Percentiles rank a stretch among this genome's conserved stretches.
Evolutionary conservation across 2,888 invertebrate species (phyloP).

Genomic region (Eledone cirrhosa): DNA sequence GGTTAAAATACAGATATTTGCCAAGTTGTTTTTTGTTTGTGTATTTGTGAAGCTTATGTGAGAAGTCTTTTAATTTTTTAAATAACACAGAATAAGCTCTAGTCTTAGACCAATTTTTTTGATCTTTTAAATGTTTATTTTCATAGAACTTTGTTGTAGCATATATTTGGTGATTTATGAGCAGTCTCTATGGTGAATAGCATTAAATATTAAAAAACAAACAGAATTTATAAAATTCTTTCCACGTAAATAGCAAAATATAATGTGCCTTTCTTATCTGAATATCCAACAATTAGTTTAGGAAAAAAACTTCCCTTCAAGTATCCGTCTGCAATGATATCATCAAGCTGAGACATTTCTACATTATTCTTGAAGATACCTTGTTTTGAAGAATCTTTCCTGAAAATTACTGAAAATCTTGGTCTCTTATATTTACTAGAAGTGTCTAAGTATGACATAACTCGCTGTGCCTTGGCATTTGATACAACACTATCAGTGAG

Average conservation of each 20-base stretch:
- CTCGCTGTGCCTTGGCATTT: constrained; percentile 44
- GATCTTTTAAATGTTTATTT: too few relatives aligned
- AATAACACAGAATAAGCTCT: too few relatives aligned
- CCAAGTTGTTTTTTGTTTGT: too few relatives aligned
- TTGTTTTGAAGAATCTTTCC: constrained; percentile 42
- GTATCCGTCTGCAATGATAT: constrained; percentile 36
- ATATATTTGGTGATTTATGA: too few relatives aligned
- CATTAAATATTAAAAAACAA: too few relatives aligned
- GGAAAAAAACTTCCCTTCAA: constrained; percentile 50
- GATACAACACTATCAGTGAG: constrained; percentile 45
- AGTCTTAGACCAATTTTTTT: too few relatives aligned
- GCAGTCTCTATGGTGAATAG: too few relatives aligned
- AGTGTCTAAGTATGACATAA: constrained; percentile 54
- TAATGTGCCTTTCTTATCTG: constrained; percentile 38
- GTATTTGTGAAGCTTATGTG: too few relatives aligned
- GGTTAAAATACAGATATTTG: too few relatives aligned
- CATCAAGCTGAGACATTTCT: constrained; percentile 39
- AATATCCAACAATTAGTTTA: constrained; percentile 52
- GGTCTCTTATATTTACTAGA: constrained; percentile 50
- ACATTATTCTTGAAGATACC: constrained; percentile 52
- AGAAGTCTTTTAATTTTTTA: too few relatives aligned
- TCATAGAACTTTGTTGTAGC: too few relatives aligned
- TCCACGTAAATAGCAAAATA: constrained; percentile 48
- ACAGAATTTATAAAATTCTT: constrained; percentile 22
- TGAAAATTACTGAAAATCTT: constrained; percentile 59